Conservation (phyloP, 2,888 invertebrate species). For the Chalcis sispes region DNA sequence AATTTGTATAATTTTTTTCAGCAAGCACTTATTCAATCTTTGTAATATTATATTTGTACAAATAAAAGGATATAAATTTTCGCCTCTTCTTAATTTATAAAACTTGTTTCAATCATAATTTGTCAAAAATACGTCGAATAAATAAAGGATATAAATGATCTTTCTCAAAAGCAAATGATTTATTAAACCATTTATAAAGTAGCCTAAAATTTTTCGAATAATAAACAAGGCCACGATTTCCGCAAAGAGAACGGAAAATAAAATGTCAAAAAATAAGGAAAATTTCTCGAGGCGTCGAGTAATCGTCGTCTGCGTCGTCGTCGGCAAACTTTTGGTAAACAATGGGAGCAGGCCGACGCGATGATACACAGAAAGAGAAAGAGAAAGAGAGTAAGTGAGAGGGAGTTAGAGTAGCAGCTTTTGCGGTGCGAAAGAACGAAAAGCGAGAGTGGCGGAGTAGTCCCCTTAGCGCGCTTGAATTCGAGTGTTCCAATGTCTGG, state of each 20-base stretch:
- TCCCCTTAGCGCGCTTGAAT: constrained; percentile 4
- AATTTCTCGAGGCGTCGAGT: constrained; percentile 6
- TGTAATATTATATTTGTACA: too few relatives aligned
- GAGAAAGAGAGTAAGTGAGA: too few relatives aligned
- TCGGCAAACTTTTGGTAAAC: constrained; percentile 24
- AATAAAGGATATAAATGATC: too few relatives aligned
- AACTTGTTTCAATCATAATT: too few relatives aligned
- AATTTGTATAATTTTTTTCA: too few relatives aligned
- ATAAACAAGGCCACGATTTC: background rate
- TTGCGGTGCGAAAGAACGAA: constrained; percentile 10
- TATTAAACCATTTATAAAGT: too few relatives aligned
- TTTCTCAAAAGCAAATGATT: too few relatives aligned
- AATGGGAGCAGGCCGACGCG: background rate
- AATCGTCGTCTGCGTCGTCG: constrained; percentile 5
- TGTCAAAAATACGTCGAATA: too few relatives aligned
- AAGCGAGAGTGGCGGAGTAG: constrained; percentile 14
- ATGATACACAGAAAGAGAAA: background rate
- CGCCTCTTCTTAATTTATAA: too few relatives aligned
- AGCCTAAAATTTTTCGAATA: constrained; percentile 5
- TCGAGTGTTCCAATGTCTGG: constrained; percentile 36
- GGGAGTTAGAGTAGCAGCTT: background rate
- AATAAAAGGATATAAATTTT: too few relatives aligned
- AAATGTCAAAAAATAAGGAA: background rate
- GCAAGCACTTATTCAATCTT: too few relatives aligned
- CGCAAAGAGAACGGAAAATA: background rate